Evolutionary conservation across 2,888 invertebrate species (phyloP).

Genomic region (Mythimna pallens): DNA sequence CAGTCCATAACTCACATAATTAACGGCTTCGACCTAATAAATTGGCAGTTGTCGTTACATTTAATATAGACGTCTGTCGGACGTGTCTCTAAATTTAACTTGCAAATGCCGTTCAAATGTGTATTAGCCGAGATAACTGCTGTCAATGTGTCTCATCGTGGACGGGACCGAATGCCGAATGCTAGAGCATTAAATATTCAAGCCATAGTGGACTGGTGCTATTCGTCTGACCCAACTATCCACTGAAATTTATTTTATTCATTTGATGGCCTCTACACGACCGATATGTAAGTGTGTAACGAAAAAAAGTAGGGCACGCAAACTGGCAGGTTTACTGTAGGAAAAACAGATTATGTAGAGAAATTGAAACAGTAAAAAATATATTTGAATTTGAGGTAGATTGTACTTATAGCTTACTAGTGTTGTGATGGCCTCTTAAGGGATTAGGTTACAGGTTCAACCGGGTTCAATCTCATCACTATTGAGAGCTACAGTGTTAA

Average conservation of each 20-base stretch:
- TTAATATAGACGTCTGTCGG: slow-evolving; percentile 36
- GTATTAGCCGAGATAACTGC: slow-evolving; percentile 67
- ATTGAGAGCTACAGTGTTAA: too few relatives aligned
- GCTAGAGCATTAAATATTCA: slow-evolving; percentile 70
- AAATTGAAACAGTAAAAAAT: background rate
- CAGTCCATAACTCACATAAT: slow-evolving; percentile 9
- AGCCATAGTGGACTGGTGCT: slow-evolving; percentile 52
- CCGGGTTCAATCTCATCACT: too few relatives aligned
- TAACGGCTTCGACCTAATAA: slow-evolving; percentile 22
- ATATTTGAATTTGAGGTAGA: background rate
- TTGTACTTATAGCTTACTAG: background rate
- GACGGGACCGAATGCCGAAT: slow-evolving; percentile 59
- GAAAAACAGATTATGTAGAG: background rate
- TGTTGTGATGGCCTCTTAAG: background rate
- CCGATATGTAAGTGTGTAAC: slow-evolving; percentile 38
- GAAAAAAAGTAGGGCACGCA: slow-evolving; percentile 18
- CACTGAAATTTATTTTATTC: slow-evolving; percentile 67
- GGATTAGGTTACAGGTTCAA: too few relatives aligned
- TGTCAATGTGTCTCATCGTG: slow-evolving; percentile 71
- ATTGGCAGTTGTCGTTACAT: slow-evolving; percentile 38
- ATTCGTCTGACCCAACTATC: slow-evolving; percentile 61
- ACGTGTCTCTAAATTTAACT: slow-evolving; percentile 58
- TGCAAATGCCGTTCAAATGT: slow-evolving; percentile 60
- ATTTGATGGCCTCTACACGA: slow-evolving; percentile 51
- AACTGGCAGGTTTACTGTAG: background rate